These are phyloP conservation scores for Leptobrachium leishanense DNA, from an alignment of 2,113 vertebrate species.

Conservation along the genomic window DNA sequence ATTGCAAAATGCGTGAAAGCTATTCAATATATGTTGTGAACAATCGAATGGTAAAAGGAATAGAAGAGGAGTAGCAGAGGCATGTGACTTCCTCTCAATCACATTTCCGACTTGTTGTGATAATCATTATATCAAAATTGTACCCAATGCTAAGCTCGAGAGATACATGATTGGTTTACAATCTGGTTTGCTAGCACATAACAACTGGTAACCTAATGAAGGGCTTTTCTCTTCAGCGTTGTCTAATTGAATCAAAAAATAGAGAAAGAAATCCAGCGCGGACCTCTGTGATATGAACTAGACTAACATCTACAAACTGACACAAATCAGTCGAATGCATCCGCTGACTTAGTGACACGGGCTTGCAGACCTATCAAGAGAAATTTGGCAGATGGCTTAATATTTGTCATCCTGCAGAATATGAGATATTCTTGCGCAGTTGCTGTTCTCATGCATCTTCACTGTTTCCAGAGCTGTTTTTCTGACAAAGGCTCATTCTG, in stretches of 20 bases:
- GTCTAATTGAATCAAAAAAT: slow-evolving; percentile 7
- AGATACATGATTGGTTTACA: not conserved
- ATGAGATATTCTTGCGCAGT: slow-evolving; percentile 32
- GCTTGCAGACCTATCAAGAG: slow-evolving; percentile 39
- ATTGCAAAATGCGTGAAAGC: too few species aligned
- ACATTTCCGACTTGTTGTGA: too few species aligned
- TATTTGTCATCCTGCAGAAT: slow-evolving; percentile 43
- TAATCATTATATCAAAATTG: too few species aligned
- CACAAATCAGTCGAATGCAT: slow-evolving; percentile 38
- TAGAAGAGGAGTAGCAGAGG: too few species aligned
- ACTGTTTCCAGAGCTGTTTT: slow-evolving; percentile 6
- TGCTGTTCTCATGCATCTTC: slow-evolving; percentile 36
- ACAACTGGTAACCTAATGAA: slow-evolving; percentile 4
- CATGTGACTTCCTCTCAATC: too few species aligned
- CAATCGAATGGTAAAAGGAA: too few species aligned
- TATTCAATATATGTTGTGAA: too few species aligned
- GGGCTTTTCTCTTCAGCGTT: not conserved
- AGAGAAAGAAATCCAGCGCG: not conserved
- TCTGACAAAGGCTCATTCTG: slow-evolving; percentile 2
- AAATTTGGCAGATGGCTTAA: slow-evolving; percentile 50
- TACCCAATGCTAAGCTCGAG: too few species aligned
- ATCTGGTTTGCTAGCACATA: not conserved
- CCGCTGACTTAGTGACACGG: slow-evolving; percentile 25
- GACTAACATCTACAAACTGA: slow-evolving; percentile 30
- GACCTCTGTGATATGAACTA: not conserved